phyloP scores from a whole-genome alignment of 2,888 invertebrate species.

The Cantharis flavilabris region DNA sequence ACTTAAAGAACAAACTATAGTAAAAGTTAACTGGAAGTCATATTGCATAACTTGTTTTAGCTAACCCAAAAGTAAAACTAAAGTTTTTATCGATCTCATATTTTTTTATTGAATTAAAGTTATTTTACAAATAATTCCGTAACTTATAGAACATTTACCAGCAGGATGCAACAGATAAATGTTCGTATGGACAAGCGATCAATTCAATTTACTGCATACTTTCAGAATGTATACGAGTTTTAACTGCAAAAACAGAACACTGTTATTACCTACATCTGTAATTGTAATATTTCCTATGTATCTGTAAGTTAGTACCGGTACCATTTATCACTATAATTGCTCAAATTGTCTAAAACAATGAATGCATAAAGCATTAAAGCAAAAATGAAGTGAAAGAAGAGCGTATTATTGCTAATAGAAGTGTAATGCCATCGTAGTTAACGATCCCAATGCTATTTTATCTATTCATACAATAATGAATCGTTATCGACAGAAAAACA shows the following conservation, averaged over 20 bases:
- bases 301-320: background rate
- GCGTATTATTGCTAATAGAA: background rate
- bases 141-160: constrained; percentile 9
- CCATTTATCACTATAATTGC: background rate
- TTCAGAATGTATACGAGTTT: constrained; percentile 2
- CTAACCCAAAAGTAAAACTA: background rate
- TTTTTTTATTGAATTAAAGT: background rate
- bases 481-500: background rate
- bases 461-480: background rate
- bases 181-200: constrained; percentile 4
- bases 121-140: background rate
- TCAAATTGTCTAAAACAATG: background rate
- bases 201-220: constrained; percentile 16
- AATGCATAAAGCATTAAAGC: background rate
- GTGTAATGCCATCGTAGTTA: background rate
- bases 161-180: constrained; percentile 4
- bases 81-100: background rate
- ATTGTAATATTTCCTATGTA: background rate
- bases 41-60: background rate
- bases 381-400: background rate
- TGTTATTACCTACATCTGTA: background rate
- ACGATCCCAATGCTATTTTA: background rate
- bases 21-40: background rate
- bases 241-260: background rate
- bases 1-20: background rate